These are phyloP conservation scores for Orthosia gracilis DNA, from an alignment of 2,888 invertebrate species.

Conservation along the genomic window DNA sequence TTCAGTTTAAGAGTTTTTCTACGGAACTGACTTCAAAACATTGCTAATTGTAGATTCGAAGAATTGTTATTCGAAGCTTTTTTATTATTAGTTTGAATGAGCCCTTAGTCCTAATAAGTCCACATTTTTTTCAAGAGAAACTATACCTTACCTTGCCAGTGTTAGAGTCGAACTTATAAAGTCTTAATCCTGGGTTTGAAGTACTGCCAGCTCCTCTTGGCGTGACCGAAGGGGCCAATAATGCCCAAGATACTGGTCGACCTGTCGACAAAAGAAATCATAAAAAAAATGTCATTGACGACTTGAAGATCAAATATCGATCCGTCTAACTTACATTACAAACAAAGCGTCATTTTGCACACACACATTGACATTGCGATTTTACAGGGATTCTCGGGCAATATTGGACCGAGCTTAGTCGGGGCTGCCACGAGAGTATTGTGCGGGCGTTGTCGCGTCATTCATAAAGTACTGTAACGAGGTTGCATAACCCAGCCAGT, in stretches of 20 bases:
- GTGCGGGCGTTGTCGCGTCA: too few species aligned
- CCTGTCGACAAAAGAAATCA: slow-evolving; percentile 88
- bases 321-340: too few species aligned
- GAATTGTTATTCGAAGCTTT: neutral
- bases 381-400: too few species aligned
- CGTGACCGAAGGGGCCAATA: slow-evolving; percentile 97
- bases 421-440: too few species aligned
- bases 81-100: neutral
- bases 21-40: neutral
- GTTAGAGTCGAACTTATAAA: slow-evolving; percentile 97
- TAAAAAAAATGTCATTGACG: neutral
- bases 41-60: neutral
- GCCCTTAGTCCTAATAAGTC: neutral
- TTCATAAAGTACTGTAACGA: too few species aligned
- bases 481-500: too few species aligned
- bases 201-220: slow-evolving; percentile 96
- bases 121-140: neutral
- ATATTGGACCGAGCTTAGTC: too few species aligned
- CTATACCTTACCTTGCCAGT: slow-evolving; percentile 93
- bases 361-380: too few species aligned
- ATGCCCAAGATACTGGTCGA: slow-evolving; percentile 96
- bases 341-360: too few species aligned
- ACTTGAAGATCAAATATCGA: neutral
- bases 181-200: slow-evolving; percentile 97
- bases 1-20: too few species aligned